phyloP scores from a whole-genome alignment of 2,888 invertebrate species.

The Rosalia funebris region DNA sequence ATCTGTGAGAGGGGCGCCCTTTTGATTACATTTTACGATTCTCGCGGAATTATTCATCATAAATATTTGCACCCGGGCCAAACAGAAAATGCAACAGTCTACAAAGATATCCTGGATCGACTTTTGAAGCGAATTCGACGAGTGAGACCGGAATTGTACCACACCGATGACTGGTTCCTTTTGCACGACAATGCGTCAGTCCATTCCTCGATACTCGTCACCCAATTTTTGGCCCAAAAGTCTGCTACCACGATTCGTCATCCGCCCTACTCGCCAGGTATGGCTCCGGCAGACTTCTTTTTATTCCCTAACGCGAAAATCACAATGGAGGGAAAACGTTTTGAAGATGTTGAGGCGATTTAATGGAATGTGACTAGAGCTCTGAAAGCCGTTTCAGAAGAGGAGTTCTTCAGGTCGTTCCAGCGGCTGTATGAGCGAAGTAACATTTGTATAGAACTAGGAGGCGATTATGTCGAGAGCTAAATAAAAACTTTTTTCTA shows the following conservation, averaged over 20 bases:
- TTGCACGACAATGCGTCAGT: neutral
- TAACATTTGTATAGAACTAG: neutral
- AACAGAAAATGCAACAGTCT: neutral
- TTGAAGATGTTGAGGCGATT: neutral
- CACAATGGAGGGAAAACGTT: neutral
- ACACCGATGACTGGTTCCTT: neutral
- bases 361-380: no score
- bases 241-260: no score
- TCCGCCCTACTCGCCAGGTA: neutral
- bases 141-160: neutral
- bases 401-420: neutral
- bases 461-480: neutral
- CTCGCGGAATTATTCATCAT: neutral
- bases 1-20: no score
- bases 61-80: neutral
- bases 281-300: neutral
- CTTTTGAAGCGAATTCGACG: neutral
- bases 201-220: neutral
- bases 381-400: neutral
- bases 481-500: neutral
- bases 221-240: neutral
- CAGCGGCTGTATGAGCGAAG: neutral
- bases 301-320: neutral
- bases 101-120: neutral
- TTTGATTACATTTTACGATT: neutral